These are phyloP conservation scores for Boloria euphrosyne DNA, from an alignment of 2,888 invertebrate species.

Conservation along the genomic window DNA sequence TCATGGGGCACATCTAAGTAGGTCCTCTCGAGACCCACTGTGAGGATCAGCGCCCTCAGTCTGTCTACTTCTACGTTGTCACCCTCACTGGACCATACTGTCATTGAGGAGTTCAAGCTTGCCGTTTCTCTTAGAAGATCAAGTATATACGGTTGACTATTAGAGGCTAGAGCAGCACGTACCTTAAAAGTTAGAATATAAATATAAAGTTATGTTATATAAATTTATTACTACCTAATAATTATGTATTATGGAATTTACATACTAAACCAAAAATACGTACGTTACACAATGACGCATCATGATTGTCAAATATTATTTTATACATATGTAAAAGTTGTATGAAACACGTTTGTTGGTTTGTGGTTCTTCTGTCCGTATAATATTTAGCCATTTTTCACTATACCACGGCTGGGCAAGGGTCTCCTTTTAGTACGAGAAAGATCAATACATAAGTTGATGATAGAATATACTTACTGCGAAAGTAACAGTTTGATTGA, in stretches of 20 bases:
- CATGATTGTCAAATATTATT: no score
- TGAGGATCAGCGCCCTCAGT: constrained; percentile 85
- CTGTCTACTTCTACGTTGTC: constrained; percentile 86
- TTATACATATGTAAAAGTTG: no score
- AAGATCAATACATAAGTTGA: no score
- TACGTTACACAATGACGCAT: no score
- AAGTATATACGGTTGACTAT: constrained; percentile 83
- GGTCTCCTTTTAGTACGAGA: no score
- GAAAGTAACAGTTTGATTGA: constrained; percentile 89
- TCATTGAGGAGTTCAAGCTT: constrained; percentile 84
- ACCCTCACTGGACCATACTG: constrained; percentile 88
- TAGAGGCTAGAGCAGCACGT: constrained; percentile 82
- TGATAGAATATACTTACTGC: constrained; percentile 75
- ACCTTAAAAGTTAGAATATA: constrained; percentile 52
- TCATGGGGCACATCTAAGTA: constrained; percentile 90
- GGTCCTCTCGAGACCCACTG: constrained; percentile 85
- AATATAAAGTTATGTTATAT: no score
- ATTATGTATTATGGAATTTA: neutral
- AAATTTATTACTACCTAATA: neutral
- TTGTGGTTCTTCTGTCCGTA: no score
- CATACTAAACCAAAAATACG: no score
- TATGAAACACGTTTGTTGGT: no score
- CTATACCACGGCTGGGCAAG: no score
- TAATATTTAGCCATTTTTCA: no score
- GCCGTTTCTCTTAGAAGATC: constrained; percentile 81